phyloP scores from a whole-genome alignment of 2,113 vertebrate species.

The Coryphaenoides rupestris region DNA sequence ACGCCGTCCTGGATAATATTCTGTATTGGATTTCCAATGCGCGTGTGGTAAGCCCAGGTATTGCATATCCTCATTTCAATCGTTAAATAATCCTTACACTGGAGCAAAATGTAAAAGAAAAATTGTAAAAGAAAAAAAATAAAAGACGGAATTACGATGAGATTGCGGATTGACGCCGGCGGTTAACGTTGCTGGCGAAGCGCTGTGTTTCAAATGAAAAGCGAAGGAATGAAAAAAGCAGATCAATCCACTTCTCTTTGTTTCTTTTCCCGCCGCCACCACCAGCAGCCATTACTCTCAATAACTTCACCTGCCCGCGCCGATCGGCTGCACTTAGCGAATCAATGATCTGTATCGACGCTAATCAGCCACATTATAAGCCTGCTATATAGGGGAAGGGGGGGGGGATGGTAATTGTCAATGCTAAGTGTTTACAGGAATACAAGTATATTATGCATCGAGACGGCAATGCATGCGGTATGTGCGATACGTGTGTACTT shows the following conservation, averaged over 20 bases:
- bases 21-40: too few relatives aligned
- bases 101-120: too few relatives aligned
- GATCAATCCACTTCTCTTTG: too few relatives aligned
- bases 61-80: too few relatives aligned
- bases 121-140: too few relatives aligned
- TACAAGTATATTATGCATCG: not conserved
- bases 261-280: too few relatives aligned
- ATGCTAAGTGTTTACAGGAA: not conserved
- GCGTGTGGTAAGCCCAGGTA: too few relatives aligned
- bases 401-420: not conserved
- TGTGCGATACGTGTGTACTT: not conserved
- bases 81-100: not conserved
- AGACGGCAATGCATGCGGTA: too few relatives aligned
- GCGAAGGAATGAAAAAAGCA: not conserved
- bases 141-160: not conserved
- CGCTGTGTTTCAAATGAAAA: not conserved
- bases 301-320: conserved; percentile 7
- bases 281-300: not conserved
- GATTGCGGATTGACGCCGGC: too few relatives aligned
- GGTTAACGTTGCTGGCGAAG: not conserved
- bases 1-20: too few relatives aligned
- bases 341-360: conserved; percentile 31
- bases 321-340: conserved; percentile 21
- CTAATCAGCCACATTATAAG: conserved; percentile 25
- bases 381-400: too few relatives aligned